Evolutionary conservation across 2,113 vertebrate species (phyloP).

Genomic region (Microtus ochrogaster): DNA sequence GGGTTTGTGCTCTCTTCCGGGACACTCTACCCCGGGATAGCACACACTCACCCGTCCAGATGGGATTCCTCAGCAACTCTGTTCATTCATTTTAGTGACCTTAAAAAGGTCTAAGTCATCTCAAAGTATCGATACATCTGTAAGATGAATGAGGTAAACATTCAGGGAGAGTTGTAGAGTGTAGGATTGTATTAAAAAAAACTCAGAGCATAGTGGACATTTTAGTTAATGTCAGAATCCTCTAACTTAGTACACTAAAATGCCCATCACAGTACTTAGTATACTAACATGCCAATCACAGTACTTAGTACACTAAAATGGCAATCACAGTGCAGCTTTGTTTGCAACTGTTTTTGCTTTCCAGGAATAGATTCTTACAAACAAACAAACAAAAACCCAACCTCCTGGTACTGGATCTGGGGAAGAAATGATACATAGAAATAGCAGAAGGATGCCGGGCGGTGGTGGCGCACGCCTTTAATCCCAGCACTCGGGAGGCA

Average conservation of each 20-base stretch:
- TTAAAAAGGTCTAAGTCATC: not conserved
- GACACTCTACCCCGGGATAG: no score
- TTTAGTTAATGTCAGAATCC: not conserved
- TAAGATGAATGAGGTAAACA: not conserved
- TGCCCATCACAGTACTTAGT: no score
- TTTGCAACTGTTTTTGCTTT: not conserved
- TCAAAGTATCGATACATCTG: not conserved
- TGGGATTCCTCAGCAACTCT: no score
- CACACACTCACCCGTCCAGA: no score
- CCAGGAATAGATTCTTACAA: not conserved
- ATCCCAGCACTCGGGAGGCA: no score
- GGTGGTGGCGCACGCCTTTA: no score
- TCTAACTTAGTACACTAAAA: not conserved
- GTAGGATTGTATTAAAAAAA: not conserved
- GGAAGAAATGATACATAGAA: not conserved
- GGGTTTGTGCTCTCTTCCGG: no score
- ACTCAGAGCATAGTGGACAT: not conserved
- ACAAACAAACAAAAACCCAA: not conserved
- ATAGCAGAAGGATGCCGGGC: not conserved
- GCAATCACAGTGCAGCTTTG: no score
- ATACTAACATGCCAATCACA: no score
- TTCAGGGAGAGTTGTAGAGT: not conserved
- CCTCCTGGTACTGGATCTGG: not conserved
- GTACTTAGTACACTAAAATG: no score
- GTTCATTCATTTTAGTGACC: not conserved